Evolutionary conservation across 2,797 vertebrate species (phyloP).

Genomic region (Adrianichthys oophorus): DNA sequence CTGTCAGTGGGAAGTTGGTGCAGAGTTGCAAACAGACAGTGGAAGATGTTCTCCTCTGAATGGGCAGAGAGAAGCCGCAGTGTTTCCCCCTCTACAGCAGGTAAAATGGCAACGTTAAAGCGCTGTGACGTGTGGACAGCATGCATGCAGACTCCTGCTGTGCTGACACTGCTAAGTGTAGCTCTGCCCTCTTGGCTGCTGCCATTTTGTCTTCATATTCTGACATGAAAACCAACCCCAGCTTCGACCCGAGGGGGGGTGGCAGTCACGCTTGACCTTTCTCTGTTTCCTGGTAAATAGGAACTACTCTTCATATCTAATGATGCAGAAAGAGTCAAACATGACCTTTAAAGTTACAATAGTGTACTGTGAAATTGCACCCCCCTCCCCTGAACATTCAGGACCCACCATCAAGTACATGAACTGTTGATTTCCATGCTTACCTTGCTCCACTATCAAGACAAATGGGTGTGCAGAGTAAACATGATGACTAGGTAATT

Average conservation of each 20-base stretch:
- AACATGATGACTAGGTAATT: slow-evolving; percentile 66
- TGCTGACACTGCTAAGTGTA: slow-evolving; percentile 21
- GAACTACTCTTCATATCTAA: slow-evolving; percentile 77
- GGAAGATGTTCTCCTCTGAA: slow-evolving; percentile 13
- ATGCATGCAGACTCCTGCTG: slow-evolving; percentile 40
- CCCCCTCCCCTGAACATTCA: slow-evolving; percentile 20
- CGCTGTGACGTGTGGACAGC: slow-evolving; percentile 33
- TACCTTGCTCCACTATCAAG: slow-evolving; percentile 57
- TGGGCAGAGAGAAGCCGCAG: too few relatives aligned
- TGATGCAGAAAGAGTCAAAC: slow-evolving; percentile 75
- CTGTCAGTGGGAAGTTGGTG: background rate
- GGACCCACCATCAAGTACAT: slow-evolving; percentile 30
- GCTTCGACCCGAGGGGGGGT: slow-evolving; percentile 16
- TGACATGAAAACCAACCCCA: slow-evolving; percentile 48
- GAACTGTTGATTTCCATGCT: slow-evolving; percentile 59
- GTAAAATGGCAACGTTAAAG: slow-evolving; percentile 51
- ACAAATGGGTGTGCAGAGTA: slow-evolving; percentile 49
- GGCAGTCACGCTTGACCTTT: slow-evolving; percentile 77
- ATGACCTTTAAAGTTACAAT: slow-evolving; percentile 77
- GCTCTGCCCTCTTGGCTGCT: slow-evolving; percentile 47
- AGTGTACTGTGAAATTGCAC: slow-evolving; percentile 39
- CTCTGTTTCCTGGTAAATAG: slow-evolving; percentile 72
- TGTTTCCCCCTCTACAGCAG: slow-evolving; percentile 25
- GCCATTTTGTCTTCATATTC: slow-evolving; percentile 65
- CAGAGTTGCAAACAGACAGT: background rate